A percentile compares a stretch with the other conserved stretches of the same genome.
Conservation (phyloP, 2,797 vertebrate species). For the Erpetoichthys calabaricus region DNA sequence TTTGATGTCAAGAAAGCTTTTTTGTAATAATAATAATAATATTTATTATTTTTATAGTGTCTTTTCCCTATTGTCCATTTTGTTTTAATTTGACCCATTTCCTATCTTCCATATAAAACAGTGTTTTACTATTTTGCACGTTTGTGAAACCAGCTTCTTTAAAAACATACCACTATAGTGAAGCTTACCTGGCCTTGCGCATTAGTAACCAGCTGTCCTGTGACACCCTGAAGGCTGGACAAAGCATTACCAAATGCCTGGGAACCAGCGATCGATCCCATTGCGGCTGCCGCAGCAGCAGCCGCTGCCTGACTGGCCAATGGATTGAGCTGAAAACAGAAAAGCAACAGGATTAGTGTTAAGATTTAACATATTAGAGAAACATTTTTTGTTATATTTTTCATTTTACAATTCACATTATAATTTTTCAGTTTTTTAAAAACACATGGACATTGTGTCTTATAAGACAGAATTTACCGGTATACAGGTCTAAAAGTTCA, state of each 20-base stretch:
- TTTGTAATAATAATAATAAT: no score
- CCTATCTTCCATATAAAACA: no score
- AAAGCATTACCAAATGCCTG: constrained; percentile 88
- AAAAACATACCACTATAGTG: no score
- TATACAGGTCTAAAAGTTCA: not conserved
- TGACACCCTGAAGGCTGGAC: constrained; percentile 87
- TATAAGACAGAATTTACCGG: not conserved
- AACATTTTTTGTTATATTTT: no score
- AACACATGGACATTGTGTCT: not conserved
- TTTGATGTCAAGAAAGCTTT: no score
- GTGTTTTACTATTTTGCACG: no score
- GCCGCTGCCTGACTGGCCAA: constrained; percentile 88
- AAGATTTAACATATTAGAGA: not conserved
- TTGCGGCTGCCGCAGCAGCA: constrained; percentile 67
- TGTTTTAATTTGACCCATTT: no score
- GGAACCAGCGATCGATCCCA: constrained; percentile 84
- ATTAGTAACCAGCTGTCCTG: constrained; percentile 95
- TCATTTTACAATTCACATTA: no score
- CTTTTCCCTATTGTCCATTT: no score
- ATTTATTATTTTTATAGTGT: no score
- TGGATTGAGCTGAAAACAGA: constrained; percentile 74
- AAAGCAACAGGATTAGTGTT: constrained; percentile 6
- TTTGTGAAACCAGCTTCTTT: no score
- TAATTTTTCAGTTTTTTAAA: not conserved
- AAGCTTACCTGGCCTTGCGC: constrained; percentile 96